Base-by-base conservation (phyloP, 2,797 vertebrate genomes). In the Adelosebastes latens region DNA sequence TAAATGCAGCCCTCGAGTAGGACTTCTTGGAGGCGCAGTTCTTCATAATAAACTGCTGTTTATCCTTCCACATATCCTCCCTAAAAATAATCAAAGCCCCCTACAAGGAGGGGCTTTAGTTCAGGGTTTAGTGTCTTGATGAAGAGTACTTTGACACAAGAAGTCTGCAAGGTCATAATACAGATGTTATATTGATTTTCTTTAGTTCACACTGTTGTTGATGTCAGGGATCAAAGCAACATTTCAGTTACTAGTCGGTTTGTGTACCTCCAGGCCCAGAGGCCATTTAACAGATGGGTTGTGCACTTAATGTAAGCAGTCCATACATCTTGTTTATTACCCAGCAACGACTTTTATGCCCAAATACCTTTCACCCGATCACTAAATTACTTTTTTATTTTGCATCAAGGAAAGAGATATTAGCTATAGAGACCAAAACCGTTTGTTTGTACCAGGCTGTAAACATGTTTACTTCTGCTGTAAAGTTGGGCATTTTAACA, bases 91-190 rank as follows among this genome's bases (percentile, higher is more conserved):
- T 58, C 36, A 52, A 71, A 80, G 20, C 39, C 36, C 31, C 24
- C 18, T 56, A 27, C 34, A 62, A 65, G 59, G 29, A 60, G 56
- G 60, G 56, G 60, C 31, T 77, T 79, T 53, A 66, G 61, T 69
- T 82, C 31, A 81, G 34, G 66, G 42, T 83, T 79, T 77, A 73
- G 42, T 49, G 58, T 75, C 66, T 86, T 9, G 4, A 62, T 68
- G 29, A 72, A 72, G 55, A 79, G 64, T 61, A n/a, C n/a, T 69
- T 81, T 75, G 22, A 71, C 32, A 90, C 62, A 75, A 49, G 84
- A 68, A 55, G 62, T 34, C 58, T 72, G 66, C 60, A 75, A 62
- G 59, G 36, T 27, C 67, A 58, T 49, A 83, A 63, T 74, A 81
- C 46, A 78, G 68, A 84, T 84, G 53, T 64, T 69, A 42, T 31